A percentile compares a stretch with the other conserved stretches of the same genome.
Evolutionary conservation across 2,113 vertebrate genomes (phyloP).

Genomic region (Coracopsis vasa): DNA sequence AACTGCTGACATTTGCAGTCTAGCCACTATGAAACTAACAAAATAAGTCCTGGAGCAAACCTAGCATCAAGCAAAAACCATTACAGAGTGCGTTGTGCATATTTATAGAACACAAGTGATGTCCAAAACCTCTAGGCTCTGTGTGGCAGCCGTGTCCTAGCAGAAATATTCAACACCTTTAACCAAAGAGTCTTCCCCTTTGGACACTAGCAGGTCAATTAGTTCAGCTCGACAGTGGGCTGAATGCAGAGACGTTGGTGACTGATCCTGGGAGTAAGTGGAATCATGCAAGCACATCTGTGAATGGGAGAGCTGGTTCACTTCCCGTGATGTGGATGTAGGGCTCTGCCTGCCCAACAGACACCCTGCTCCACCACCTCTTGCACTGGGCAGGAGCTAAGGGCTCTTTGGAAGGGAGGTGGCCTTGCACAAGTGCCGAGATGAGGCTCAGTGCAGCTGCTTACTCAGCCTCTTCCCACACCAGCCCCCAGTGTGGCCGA

Average conservation of each 20-base stretch:
- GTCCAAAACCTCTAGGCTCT: not conserved
- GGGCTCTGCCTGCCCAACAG: not conserved
- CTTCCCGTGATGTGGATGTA: not conserved
- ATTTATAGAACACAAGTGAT: not conserved
- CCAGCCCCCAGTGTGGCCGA: not conserved
- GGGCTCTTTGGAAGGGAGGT: not conserved
- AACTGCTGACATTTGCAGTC: constrained; percentile 48
- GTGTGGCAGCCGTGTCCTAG: not conserved
- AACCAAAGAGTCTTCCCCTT: not conserved
- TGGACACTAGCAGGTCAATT: not conserved
- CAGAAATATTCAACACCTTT: not conserved
- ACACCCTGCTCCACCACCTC: not conserved
- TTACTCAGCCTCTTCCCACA: not conserved
- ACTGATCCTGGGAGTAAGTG: not conserved
- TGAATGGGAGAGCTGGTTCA: not conserved
- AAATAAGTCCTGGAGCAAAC: constrained; percentile 8
- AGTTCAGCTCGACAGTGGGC: not conserved
- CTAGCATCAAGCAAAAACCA: not conserved
- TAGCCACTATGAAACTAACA: not conserved
- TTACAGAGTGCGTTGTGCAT: not conserved
- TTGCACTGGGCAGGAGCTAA: not conserved
- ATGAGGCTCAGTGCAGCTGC: accelerated
- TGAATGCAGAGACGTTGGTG: not conserved
- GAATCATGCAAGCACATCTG: not conserved
- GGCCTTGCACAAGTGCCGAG: not conserved